Percentiles rank a stretch among this genome's conserved stretches.
Conservation (phyloP, 30 jellyfish, hydroid and myxozoan species). For the Mastigias papua region DNA sequence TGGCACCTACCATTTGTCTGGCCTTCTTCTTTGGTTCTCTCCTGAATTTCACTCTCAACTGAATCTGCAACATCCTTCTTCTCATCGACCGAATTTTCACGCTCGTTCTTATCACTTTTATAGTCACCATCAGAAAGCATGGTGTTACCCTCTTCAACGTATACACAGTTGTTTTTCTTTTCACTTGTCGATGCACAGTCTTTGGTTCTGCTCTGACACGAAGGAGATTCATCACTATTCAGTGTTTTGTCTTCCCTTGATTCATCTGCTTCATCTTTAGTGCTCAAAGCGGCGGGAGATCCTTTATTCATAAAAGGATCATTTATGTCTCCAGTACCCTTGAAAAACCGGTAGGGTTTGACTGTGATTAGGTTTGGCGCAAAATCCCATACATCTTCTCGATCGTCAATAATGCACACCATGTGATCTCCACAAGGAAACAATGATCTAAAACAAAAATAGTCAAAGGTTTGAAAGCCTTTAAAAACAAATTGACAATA, state of each 20-base stretch:
- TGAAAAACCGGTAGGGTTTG: slow-evolving; percentile 89
- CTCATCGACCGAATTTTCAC: slow-evolving; percentile 1
- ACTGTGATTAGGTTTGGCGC: slow-evolving; percentile 96
- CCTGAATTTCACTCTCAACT: neutral
- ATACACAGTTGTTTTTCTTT: neutral
- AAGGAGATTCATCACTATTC: neutral
- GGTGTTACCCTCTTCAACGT: neutral
- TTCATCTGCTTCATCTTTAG: neutral
- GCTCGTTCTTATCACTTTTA: neutral
- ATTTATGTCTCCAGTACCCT: slow-evolving; percentile 90
- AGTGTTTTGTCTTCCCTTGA: neutral
- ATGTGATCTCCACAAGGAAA: slow-evolving; percentile 99
- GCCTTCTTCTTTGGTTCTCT: neutral
- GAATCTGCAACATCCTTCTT: neutral
- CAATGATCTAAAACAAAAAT: slow-evolving; percentile 62
- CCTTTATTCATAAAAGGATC: slow-evolving; percentile 79
- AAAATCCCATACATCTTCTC: slow-evolving; percentile 98
- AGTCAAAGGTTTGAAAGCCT: too few species aligned
- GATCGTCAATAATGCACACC: slow-evolving; percentile 99
- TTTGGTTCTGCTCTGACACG: neutral
- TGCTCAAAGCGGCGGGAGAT: slow-evolving; percentile 10
- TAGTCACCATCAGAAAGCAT: neutral
- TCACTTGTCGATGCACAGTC: neutral
- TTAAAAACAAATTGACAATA: too few species aligned
- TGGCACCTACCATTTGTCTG: slow-evolving; percentile 15